These are phyloP conservation scores for Apotomis betuletana DNA, from an alignment of 2,888 invertebrate genomes.

Conservation along the genomic window DNA sequence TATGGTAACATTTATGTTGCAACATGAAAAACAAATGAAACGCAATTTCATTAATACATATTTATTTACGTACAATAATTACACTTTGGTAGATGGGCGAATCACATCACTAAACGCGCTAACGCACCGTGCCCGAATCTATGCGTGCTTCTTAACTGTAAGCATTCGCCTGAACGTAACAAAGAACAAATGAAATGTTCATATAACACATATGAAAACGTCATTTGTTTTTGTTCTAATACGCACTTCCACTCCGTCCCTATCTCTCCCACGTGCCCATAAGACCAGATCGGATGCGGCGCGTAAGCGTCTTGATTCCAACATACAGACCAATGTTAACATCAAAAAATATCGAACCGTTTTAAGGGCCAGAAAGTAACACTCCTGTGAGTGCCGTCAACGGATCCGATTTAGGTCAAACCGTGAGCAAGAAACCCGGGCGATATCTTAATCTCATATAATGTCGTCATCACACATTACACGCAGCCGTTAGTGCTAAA, in stretches of 20 bases:
- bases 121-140: background rate
- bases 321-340: background rate
- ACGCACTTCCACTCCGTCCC: too few species aligned
- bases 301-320: background rate
- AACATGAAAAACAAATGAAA: constrained; percentile 10
- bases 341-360: background rate
- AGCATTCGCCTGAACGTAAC: too few species aligned
- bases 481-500: constrained; percentile 9
- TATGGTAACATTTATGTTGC: too few species aligned
- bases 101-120: constrained; percentile 33
- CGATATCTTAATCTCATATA: constrained; percentile 9
- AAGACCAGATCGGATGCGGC: background rate
- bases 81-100: constrained; percentile 50
- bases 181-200: too few species aligned
- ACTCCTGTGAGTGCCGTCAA: constrained; percentile 1
- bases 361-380: constrained; percentile 3
- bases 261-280: too few species aligned
- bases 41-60: constrained; percentile 44
- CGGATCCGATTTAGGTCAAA: constrained; percentile 17
- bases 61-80: constrained; percentile 50
- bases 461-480: constrained; percentile 9
- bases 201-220: too few species aligned
- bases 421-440: constrained; percentile 8
- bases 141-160: background rate
- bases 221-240: too few species aligned